phyloP scores from a whole-genome alignment of 2,113 vertebrate genomes.

The human (Homo sapiens) region GRCh38 chr7:145797501-145798000 shows the following conservation, averaged over 20 bases:
- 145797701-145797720: neutral
- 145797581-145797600: neutral
- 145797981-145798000: no score
- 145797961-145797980: no score
- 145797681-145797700: neutral
- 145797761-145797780: rapidly evolving
- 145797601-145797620: neutral
- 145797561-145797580: neutral
- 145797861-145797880: neutral
- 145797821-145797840: neutral
- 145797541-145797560: neutral
- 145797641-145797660: neutral
- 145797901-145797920: neutral
- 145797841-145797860: neutral
- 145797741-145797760: neutral
- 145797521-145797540: neutral
- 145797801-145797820: neutral
- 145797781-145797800: neutral
- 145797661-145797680: no score
- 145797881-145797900: neutral
- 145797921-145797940: neutral
- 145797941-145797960: neutral
- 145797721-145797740: neutral
- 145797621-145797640: neutral
- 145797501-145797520: neutral